Conservation (phyloP, 1,140 invertebrate species). For the Caenorhabditis remanei region DNA sequence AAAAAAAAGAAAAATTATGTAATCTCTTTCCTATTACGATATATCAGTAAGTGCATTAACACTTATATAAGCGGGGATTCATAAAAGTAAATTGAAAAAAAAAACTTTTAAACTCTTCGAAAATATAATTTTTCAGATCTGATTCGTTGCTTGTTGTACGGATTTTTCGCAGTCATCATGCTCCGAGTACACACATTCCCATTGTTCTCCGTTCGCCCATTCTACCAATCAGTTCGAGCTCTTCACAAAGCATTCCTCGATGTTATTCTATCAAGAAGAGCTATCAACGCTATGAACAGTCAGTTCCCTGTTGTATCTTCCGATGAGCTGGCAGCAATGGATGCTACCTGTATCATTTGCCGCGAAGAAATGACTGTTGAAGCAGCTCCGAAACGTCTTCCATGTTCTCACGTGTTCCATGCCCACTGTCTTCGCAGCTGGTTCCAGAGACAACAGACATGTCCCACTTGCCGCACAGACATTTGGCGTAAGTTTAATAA, state of each 20-base stretch:
- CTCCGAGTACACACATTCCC: constrained; percentile 96
- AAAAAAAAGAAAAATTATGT: too few relatives aligned
- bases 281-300: constrained; percentile 80
- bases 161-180: constrained; percentile 95
- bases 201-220: constrained; percentile 96
- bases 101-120: neutral
- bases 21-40: neutral
- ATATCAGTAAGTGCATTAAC: neutral
- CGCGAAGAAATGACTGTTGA: constrained; percentile 86
- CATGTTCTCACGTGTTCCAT: constrained; percentile 99
- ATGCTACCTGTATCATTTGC: constrained; percentile 99
- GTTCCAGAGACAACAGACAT: constrained; percentile 99
- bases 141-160: constrained; percentile 89
- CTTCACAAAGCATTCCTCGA: constrained; percentile 98
- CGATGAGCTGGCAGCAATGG: constrained; percentile 82
- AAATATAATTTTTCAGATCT: constrained; percentile 79
- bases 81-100: too few relatives aligned
- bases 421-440: constrained; percentile 96
- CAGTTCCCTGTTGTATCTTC: constrained; percentile 59
- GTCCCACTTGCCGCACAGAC: constrained; percentile 97
- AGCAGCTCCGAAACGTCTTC: constrained; percentile 91
- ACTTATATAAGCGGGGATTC: neutral
- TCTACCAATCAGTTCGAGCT: constrained; percentile 95
- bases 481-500: constrained; percentile 83
- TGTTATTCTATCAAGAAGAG: constrained; percentile 92